A percentile compares a stretch with the other conserved stretches of the same genome.
These are phyloP conservation scores for Hybos culiciformis DNA, from an alignment of 2,888 invertebrate species.

Conservation along the genomic window DNA sequence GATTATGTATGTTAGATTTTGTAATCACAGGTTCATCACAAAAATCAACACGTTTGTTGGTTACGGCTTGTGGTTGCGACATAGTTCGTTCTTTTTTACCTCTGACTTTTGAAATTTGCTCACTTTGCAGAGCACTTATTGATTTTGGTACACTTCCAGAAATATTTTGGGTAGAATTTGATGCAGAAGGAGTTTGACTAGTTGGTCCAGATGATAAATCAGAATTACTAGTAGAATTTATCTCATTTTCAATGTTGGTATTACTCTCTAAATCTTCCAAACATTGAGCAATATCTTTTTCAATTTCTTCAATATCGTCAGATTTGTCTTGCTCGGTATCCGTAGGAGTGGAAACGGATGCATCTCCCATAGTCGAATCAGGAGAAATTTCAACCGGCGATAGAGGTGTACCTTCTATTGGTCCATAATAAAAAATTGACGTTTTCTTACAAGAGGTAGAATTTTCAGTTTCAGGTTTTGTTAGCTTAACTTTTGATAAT, in stretches of 20 bases:
- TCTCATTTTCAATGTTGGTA: constrained; percentile 10
- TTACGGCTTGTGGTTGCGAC: constrained; percentile 21
- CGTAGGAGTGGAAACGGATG: constrained; percentile 15
- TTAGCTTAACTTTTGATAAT: constrained; percentile 58
- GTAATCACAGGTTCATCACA: constrained; percentile 21
- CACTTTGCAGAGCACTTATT: constrained; percentile 5
- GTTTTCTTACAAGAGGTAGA: constrained; percentile 36
- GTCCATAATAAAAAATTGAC: constrained; percentile 38
- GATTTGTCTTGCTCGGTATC: constrained; percentile 23
- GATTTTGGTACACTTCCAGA: constrained; percentile 15
- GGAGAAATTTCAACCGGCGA: constrained; percentile 27
- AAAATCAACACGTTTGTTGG: constrained; percentile 33
- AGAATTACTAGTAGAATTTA: constrained; percentile 15
- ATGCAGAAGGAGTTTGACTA: constrained; percentile 16
- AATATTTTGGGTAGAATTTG: constrained; percentile 17
- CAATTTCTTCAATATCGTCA: constrained; percentile 20
- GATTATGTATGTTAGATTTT: constrained; percentile 18
- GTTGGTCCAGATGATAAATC: constrained; percentile 17
- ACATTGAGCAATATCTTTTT: constrained; percentile 20
- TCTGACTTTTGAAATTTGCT: constrained; percentile 14
- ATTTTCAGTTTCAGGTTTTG: constrained; percentile 18
- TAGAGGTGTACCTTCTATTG: constrained; percentile 25
- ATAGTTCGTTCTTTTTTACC: constrained; percentile 18
- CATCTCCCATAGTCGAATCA: constrained; percentile 14
- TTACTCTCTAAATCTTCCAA: constrained; percentile 16